Percentiles rank a stretch among this genome's conserved stretches.
Evolutionary conservation across 2,113 vertebrate genomes (phyloP).

Genomic region (Rhinichthys klamathensis): DNA sequence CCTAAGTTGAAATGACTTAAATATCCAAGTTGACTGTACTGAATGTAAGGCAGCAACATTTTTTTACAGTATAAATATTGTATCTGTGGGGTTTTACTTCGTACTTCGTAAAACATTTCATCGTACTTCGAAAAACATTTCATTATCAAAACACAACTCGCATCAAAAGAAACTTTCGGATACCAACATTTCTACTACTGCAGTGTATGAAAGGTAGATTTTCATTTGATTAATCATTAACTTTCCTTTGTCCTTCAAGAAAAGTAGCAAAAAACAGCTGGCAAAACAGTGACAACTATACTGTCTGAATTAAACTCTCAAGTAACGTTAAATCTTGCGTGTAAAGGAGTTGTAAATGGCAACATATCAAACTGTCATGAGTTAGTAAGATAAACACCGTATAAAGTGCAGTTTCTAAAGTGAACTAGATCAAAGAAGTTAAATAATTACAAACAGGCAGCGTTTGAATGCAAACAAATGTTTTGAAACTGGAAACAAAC

Average conservation of each 20-base stretch:
- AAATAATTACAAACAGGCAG: not conserved
- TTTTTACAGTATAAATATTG: not conserved
- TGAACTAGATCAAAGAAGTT: not conserved
- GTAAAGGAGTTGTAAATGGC: not conserved
- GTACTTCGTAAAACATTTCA: not conserved
- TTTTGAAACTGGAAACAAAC: not conserved
- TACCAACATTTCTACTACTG: not conserved
- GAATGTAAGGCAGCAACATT: too few relatives aligned
- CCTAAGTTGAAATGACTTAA: too few relatives aligned
- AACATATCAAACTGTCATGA: slow-evolving; percentile 20
- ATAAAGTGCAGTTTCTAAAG: not conserved
- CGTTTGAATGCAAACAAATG: not conserved
- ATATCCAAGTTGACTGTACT: too few relatives aligned
- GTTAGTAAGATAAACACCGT: not conserved
- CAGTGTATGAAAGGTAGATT: not conserved
- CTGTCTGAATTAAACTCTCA: not conserved
- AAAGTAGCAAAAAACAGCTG: not conserved
- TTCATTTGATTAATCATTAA: slow-evolving; percentile 10
- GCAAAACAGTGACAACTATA: not conserved
- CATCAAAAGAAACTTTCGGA: not conserved
- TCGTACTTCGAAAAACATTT: not conserved
- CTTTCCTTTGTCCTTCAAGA: slow-evolving; percentile 8
- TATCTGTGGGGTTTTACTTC: not conserved
- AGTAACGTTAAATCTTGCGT: not conserved
- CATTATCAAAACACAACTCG: not conserved